These are phyloP conservation scores for Carassius auratus DNA, from an alignment of 2,113 vertebrate species.

Conservation along the genomic window DNA sequence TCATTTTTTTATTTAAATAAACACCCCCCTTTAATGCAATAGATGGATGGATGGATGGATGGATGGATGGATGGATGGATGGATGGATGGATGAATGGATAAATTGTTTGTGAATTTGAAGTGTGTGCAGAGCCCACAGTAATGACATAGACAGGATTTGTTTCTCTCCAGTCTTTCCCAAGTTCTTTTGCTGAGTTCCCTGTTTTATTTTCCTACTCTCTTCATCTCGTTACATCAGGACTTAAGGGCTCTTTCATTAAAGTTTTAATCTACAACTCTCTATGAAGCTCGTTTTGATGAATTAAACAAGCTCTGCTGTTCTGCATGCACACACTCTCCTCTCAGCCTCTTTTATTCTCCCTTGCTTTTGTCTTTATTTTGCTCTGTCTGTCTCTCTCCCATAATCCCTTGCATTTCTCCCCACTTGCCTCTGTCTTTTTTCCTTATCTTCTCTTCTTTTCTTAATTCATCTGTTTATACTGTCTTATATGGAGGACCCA, in stretches of 20 bases:
- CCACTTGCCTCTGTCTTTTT: slow-evolving; percentile 7
- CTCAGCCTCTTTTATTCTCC: slow-evolving; percentile 14
- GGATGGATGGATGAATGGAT: background rate
- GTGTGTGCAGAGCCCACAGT: slow-evolving; percentile 62
- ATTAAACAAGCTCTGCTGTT: slow-evolving; percentile 65
- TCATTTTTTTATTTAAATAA: background rate
- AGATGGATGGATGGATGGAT: background rate
- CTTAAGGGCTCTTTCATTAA: slow-evolving; percentile 74
- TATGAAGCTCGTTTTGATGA: slow-evolving; percentile 65
- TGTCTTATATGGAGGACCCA: slow-evolving; percentile 53
- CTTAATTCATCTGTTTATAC: slow-evolving; percentile 53
- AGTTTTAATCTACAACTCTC: slow-evolving; percentile 73
- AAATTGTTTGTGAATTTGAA: background rate
- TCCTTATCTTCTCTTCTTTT: slow-evolving; percentile 38
- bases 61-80: background rate
- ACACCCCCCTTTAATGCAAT: background rate
- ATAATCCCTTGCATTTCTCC: slow-evolving; percentile 27
- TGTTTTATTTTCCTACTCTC: slow-evolving; percentile 61
- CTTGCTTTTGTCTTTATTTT: slow-evolving; percentile 10
- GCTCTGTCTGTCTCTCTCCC: slow-evolving; percentile 7
- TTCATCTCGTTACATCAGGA: slow-evolving; percentile 75
- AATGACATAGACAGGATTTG: slow-evolving; percentile 61
- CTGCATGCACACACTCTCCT: slow-evolving; percentile 45
- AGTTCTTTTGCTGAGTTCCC: slow-evolving; percentile 60
- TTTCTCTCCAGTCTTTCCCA: slow-evolving; percentile 48